Evolutionary conservation across 2,113 vertebrate species (phyloP), one percentile per base, ranked within the genome.

Genomic region (Notothenia coriiceps): DNA sequence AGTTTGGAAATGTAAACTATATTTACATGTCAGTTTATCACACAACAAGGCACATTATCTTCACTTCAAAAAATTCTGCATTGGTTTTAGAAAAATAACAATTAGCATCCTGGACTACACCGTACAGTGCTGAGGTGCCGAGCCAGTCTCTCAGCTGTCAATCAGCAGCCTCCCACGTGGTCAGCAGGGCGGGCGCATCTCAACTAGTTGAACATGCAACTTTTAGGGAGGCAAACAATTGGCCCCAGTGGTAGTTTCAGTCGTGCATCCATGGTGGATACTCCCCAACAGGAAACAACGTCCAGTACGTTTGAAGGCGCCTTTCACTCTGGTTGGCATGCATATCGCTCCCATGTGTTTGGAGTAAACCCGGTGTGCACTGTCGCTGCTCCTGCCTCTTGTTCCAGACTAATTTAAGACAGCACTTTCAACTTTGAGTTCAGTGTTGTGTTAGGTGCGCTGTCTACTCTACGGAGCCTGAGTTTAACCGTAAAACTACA

Each of bases 161-260:
- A 68, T 87, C 88, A 25, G 72, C 71, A 56, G 77, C 72, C 74
- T 76, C 91, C 91, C 94, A 94, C 92, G 93, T 94, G 93, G 91
- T 93, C 43, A 55, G 83, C 83, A 77, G 93, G 92, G 94, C 92
- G 93, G 93, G 91, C 71, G 86, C 88, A 83, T 75, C 84, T 76
- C 78, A 57, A 64, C 76, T 10, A 50, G 74, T 80, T 66, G 17
- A 84, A 83, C 65, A 8, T 71, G 70, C 77, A 90, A 91, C 89
- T 89, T 89, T 84, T 70, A 73, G 70, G 56, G 70, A 83, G 69
- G 49, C 86, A 85, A 84, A 89, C 89, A 90, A 77, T 88, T 77
- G 77, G 61, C 77, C 43, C 55, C 66, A 51, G 20, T 68, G 60
- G 64, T 20, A 71, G 80, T 77, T 77, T 77, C 67, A 65, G 52